Base-by-base conservation (phyloP, 2,113 vertebrate species). In the Platichthys stellatus region DNA sequence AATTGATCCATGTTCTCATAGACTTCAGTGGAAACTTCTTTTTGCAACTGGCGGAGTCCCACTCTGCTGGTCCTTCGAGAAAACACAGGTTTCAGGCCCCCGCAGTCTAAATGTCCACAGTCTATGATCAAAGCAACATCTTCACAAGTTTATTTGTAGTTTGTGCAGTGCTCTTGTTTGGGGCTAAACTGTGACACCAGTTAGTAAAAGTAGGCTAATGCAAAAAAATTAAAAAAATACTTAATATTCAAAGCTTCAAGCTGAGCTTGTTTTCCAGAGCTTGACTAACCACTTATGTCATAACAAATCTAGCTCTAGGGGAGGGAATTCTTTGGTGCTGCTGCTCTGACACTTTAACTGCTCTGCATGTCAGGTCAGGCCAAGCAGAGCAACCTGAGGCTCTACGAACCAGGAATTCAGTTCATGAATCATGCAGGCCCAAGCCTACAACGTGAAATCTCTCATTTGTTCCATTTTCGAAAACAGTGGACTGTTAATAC, bases 201-300 rank as follows among this genome's bases (percentile, higher is more conserved):
- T 81, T 80, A 77, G 63, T 65, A 60, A 59, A 72, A 72, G 54
- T 21, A 66, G 45, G 63, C 53, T 66, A 47, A 79, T 74, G 21
- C 45, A 68, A 61, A 76, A 31, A 31, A 6, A 4, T 28, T 1
- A 1, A 1, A 31, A 31, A 59, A 62, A 45, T 9, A 60, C 43
- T 80, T 70, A 76, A 76, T 53, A 69, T 81, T 74, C 73, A 60
- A 49, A 49, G 13, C 45, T 49, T 4, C 15, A 18, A 18, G 83
- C 76, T 84, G 78, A 67, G 81, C 72, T 81, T 86, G 76, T 85
- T 84, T 87, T 74, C 70, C 78, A 82, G 86, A 89, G 83, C 83
- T 82, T 88, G 86, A 85, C 83, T 86, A 90, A 90, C 78, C 83
- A 88, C 76, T 88, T 80, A 72, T 88, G 83, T 90, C 82, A 89